A percentile compares a stretch with the other conserved stretches of the same genome.
phyloP scores from a whole-genome alignment of 2,797 vertebrate species.

The Brachyrhaphis roseni region DNA sequence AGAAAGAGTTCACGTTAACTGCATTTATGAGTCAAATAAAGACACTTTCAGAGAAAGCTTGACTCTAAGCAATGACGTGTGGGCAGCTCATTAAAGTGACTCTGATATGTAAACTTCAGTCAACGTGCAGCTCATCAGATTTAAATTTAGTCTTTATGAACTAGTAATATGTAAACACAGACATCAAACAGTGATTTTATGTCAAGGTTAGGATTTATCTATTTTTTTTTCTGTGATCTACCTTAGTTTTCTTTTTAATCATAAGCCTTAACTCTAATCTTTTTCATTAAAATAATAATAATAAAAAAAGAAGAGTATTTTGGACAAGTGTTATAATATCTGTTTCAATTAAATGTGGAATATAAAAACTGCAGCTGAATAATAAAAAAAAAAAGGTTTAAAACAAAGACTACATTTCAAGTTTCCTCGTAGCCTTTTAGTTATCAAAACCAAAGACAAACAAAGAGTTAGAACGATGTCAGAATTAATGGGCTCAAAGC shows the following conservation, averaged over 20 bases:
- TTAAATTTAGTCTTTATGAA: background rate
- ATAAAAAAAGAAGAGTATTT: background rate
- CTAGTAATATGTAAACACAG: background rate
- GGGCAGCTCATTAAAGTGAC: slow-evolving; percentile 1
- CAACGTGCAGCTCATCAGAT: background rate
- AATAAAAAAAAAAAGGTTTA: background rate
- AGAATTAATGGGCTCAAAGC: background rate
- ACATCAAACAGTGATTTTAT: background rate
- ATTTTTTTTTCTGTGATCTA: too few species aligned
- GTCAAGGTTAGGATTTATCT: background rate
- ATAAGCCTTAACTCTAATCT: background rate
- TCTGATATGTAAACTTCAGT: background rate
- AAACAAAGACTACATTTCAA: background rate
- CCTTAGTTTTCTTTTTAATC: background rate
- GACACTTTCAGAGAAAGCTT: background rate
- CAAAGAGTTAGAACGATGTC: background rate
- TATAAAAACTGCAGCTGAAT: background rate
- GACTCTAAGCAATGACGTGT: background rate
- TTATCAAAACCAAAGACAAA: background rate
- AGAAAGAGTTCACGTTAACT: background rate
- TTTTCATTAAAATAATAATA: background rate
- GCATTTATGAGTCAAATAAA: background rate
- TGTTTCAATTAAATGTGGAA: background rate
- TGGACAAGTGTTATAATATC: background rate
- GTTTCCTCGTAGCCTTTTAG: background rate